phyloP scores from a whole-genome alignment of 2,888 invertebrate species.

The Cosmia trapezina region DNA sequence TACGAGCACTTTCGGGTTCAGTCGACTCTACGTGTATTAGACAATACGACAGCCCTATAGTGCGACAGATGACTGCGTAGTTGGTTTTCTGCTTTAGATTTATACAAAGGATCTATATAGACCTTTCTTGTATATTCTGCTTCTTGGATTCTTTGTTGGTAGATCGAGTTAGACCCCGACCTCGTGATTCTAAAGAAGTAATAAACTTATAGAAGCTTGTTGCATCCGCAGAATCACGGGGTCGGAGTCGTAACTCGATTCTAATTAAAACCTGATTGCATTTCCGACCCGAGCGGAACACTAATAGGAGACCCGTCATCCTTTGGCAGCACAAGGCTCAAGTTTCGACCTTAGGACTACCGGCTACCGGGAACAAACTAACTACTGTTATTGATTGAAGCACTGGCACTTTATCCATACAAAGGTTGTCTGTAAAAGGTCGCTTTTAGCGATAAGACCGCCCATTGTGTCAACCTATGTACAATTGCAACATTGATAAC shows the following conservation, averaged over 20 bases:
- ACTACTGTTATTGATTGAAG: neutral
- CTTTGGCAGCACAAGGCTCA: neutral
- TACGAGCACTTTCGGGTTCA: neutral
- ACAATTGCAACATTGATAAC: no score
- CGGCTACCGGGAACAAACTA: neutral
- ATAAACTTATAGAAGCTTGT: neutral
- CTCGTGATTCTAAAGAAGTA: no score
- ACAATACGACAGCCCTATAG: no score
- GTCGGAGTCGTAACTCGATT: constrained; percentile 3
- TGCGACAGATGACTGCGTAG: neutral
- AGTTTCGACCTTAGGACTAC: neutral
- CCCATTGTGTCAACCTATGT: no score
- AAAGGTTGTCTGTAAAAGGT: no score
- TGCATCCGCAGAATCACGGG: neutral
- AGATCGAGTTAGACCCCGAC: no score
- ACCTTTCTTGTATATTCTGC: no score
- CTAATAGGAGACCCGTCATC: neutral
- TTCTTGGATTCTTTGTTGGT: no score
- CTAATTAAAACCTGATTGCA: no score
- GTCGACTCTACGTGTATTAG: neutral
- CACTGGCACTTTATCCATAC: no score
- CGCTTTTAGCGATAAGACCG: no score
- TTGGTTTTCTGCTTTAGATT: neutral
- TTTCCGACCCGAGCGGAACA: neutral
- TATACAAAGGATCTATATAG: neutral